Conservation (phyloP, 1,140 invertebrate genomes). For the Bombus sibiricus region DNA sequence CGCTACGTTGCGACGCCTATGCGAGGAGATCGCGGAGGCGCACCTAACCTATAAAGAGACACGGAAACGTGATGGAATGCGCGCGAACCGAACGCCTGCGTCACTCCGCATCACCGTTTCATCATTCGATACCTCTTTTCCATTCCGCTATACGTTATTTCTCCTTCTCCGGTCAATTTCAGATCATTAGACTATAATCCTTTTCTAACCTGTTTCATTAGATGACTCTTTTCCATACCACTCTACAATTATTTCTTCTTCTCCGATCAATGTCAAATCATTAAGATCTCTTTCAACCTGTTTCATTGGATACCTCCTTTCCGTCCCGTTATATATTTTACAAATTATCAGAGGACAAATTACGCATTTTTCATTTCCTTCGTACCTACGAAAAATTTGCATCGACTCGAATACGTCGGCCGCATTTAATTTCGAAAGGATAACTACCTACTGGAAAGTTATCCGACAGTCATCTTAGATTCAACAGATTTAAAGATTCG, state of each 20-base stretch:
- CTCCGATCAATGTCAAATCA: too few relatives aligned
- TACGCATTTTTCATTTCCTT: background rate
- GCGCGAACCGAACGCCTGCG: slow-evolving; percentile 46
- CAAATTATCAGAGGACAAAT: background rate
- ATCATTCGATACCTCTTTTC: background rate
- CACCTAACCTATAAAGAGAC: slow-evolving; percentile 66
- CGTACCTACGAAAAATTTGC: too few relatives aligned
- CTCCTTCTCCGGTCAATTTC: background rate
- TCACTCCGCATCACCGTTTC: background rate
- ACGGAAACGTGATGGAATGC: slow-evolving; percentile 70
- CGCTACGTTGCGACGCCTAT: slow-evolving; percentile 43
- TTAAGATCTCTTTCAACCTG: too few relatives aligned
- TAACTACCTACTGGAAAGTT: too few relatives aligned
- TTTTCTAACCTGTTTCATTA: too few relatives aligned
- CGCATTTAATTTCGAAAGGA: too few relatives aligned
- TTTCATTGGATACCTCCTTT: too few relatives aligned
- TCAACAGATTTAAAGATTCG: background rate
- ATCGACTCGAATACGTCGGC: too few relatives aligned
- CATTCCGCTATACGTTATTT: background rate
- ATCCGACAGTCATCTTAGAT: too few relatives aligned
- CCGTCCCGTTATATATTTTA: too few relatives aligned
- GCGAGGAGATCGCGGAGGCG: slow-evolving; percentile 52
- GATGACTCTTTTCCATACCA: background rate
- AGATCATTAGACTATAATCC: too few relatives aligned
- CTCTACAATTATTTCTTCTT: background rate